Conservation (phyloP, 2,113 vertebrate genomes). For the Vicugna pacos region DNA sequence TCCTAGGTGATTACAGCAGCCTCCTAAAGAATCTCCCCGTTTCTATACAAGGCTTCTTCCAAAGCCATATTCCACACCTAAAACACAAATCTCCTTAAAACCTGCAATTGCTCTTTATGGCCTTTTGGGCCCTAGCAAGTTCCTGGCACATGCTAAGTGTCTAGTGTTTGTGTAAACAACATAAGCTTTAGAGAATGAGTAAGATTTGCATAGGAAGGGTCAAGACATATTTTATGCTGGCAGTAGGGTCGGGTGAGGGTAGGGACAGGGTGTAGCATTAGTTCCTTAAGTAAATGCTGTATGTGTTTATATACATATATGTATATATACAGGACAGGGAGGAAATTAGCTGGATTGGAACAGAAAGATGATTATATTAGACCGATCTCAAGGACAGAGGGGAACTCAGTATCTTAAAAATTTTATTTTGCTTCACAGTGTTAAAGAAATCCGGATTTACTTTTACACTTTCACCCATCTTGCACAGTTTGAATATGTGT, state of each 20-base stretch:
- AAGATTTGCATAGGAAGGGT: background rate
- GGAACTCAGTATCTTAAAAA: background rate
- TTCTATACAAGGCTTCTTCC: slow-evolving; percentile 1
- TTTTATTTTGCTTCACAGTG: slow-evolving; percentile 7
- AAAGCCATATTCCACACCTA: background rate
- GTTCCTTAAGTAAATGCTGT: background rate
- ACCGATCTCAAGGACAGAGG: background rate
- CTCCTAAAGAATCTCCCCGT: background rate
- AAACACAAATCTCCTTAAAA: slow-evolving; percentile 55
- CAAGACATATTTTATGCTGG: background rate
- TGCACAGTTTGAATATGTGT: background rate
- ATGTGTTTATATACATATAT: too few relatives aligned
- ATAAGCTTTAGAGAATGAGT: background rate
- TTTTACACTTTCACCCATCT: background rate
- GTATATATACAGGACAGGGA: background rate
- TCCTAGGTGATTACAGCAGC: background rate
- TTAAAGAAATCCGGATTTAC: slow-evolving; percentile 27
- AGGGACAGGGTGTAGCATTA: background rate
- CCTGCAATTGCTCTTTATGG: background rate
- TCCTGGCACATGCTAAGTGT: background rate
- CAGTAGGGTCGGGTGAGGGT: background rate
- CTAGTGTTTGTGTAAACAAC: background rate
- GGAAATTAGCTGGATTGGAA: background rate
- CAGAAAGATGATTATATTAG: background rate
- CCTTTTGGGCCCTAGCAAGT: background rate